These are phyloP conservation scores for Channa maculata DNA, from an alignment of 2,113 vertebrate species.

Conservation along the genomic window DNA sequence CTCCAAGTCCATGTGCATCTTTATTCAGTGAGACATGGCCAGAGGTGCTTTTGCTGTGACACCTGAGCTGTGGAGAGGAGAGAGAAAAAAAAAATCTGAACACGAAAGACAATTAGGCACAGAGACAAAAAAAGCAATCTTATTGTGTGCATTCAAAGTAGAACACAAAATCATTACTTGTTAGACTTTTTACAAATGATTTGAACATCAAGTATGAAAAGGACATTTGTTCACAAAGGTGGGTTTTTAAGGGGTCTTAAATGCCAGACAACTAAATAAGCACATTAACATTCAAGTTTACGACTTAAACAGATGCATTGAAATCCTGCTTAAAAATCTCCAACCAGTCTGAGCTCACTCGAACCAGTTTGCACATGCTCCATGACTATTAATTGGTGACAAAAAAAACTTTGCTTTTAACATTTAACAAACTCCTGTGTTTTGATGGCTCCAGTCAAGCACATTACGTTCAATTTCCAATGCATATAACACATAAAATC, in stretches of 20 bases:
- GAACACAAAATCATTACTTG: neutral
- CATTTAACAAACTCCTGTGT: constrained; percentile 28
- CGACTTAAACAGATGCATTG: constrained; percentile 85
- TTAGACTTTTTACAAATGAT: neutral
- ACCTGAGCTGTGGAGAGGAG: constrained; percentile 76
- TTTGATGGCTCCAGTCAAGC: neutral
- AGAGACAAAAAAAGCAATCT: neutral
- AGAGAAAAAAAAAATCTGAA: constrained; percentile 24
- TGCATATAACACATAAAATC: neutral
- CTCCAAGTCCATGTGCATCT: constrained; percentile 71
- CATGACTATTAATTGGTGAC: constrained; percentile 63
- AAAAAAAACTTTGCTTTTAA: constrained; percentile 38
- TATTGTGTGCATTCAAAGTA: neutral
- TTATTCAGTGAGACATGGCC: constrained; percentile 67
- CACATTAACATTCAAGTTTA: constrained; percentile 80
- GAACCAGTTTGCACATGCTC: constrained; percentile 38
- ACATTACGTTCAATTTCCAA: neutral
- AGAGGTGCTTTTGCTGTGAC: constrained; percentile 70
- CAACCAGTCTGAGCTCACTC: constrained; percentile 46
- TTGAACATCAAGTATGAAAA: neutral
- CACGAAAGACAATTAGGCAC: constrained; percentile 37
- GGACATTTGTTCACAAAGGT: neutral
- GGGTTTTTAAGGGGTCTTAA: neutral
- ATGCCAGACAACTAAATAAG: constrained; percentile 8
- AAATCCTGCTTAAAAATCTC: constrained; percentile 75